Evolutionary conservation across 2,113 vertebrate species (phyloP), one percentile per base, ranked within the genome.

Genomic region (Cryptoleucopteryx plumbea): DNA sequence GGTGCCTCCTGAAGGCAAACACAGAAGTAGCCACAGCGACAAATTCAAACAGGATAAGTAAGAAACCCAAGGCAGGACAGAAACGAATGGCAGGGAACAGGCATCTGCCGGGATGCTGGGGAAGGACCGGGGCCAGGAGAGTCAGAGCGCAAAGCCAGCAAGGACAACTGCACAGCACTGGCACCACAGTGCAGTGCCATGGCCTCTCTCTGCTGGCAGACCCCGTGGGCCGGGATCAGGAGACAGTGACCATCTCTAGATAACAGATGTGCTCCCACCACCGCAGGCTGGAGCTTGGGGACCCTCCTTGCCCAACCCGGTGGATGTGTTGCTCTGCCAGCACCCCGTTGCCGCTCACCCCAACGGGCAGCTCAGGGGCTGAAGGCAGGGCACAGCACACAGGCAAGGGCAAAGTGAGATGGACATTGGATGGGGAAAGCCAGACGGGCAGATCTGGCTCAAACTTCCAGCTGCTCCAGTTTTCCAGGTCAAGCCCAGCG

Each of bases 141-240:
- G 27, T 2, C 21, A 3, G 45, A 82, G 31, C 11, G 50, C 40
- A 66, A 45, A 88, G 71, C 27, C 3, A 12, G 45, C 13, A 67
- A 63, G 65, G 47, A 53, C 9, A 38, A 34, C 21, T 7, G 21
- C 9, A 4, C 34, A 32, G 40, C 56, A 55, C 50, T 0, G 8
- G 48, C 45, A 11, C 19, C 0, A 1, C 3, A 0, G 14, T 11
- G 74, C 48, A 13, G 59, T 8, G 20, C 34, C 66, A 71, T 1
- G 1, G 48, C 48, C 40, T 27, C 48, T 50, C 42, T 15, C 43
- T 11, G 21, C 68, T 19, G 11, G 68, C 38, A 72, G 81, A 29
- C 7, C 42, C 58, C 2, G 2, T 0, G 5, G 26, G 34, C 36
- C 0, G 0, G 26, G 26, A 66, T 0, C 23, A 26, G 34, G 45